A percentile compares a stretch with the other conserved stretches of the same genome.
These are phyloP conservation scores for Operophtera brumata DNA, from an alignment of 2,888 invertebrate species.

Conservation along the genomic window DNA sequence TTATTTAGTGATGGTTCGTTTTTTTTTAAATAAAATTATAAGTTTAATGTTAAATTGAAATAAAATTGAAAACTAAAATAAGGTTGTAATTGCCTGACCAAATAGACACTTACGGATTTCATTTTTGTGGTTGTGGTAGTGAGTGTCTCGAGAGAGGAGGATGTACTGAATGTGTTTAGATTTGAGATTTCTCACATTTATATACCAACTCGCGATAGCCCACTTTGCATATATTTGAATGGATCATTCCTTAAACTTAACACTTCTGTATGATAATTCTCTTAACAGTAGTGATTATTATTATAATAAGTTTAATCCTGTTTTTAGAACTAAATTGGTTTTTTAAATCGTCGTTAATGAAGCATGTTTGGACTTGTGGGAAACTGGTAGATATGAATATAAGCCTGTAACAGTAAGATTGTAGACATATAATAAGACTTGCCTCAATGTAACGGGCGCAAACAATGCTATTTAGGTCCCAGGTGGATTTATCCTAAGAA, in stretches of 20 bases:
- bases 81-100: neutral
- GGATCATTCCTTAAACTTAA: slow-evolving; percentile 26
- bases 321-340: no score
- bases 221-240: slow-evolving; percentile 54
- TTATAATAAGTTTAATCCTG: slow-evolving; percentile 4
- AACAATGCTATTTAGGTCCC: no score
- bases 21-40: no score
- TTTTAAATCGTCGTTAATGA: no score
- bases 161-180: slow-evolving; percentile 48
- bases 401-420: no score
- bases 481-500: no score
- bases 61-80: neutral
- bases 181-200: slow-evolving; percentile 45
- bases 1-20: no score
- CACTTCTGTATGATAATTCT: slow-evolving; percentile 8
- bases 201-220: slow-evolving; percentile 41
- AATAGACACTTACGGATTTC: slow-evolving; percentile 59
- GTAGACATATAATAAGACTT: no score
- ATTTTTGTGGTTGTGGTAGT: slow-evolving; percentile 46
- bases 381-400: no score
- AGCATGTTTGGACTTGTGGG: no score
- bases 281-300: slow-evolving; percentile 6
- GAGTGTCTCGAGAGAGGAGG: slow-evolving; percentile 37
- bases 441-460: no score
- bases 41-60: neutral